phyloP scores from a whole-genome alignment of 2,888 invertebrate species.

The Phyto melanocephala region DNA sequence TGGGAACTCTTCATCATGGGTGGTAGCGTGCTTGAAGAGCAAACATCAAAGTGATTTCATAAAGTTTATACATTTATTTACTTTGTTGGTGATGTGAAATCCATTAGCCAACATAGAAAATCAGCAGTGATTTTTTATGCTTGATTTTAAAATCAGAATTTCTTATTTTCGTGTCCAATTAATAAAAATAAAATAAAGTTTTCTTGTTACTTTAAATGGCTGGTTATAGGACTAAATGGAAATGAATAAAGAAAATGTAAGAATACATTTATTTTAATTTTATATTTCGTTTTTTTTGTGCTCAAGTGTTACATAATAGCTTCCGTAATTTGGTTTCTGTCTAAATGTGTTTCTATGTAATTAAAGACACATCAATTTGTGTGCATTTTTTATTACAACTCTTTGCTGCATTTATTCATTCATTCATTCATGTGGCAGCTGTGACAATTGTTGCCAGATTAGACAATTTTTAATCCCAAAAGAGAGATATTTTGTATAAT shows the following conservation, averaged over 20 bases:
- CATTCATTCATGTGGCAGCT: no score
- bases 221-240: neutral
- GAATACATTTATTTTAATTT: no score
- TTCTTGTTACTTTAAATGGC: neutral
- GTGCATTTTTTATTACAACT: neutral
- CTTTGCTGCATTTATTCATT: no score
- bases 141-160: neutral
- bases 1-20: no score
- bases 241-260: neutral
- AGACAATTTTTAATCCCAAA: no score
- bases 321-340: neutral
- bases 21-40: no score
- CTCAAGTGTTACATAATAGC: neutral
- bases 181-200: constrained; percentile 8
- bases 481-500: no score
- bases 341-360: neutral
- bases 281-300: no score
- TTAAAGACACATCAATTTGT: constrained; percentile 28
- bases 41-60: no score
- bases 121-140: neutral
- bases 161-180: constrained; percentile 28
- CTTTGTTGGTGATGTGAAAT: no score
- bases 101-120: neutral
- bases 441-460: no score
- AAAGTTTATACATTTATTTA: no score